These are phyloP conservation scores for Micronisus gabar DNA, from an alignment of 2,113 vertebrate genomes.

Conservation along the genomic window DNA sequence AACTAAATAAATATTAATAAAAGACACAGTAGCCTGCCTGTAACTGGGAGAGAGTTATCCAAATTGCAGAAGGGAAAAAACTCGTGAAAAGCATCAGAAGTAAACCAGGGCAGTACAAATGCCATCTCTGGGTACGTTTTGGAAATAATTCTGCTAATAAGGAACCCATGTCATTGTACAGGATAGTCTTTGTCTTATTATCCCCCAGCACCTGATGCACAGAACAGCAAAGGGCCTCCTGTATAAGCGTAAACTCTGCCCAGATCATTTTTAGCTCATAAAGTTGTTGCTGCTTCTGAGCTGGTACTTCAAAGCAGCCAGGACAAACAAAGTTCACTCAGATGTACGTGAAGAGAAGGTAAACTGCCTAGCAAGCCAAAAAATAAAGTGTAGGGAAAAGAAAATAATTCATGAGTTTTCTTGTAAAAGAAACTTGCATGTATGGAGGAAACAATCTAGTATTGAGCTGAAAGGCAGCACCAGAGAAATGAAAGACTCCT, in stretches of 20 bases:
- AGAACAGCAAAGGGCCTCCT: background rate
- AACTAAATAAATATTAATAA: background rate
- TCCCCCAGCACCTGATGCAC: background rate
- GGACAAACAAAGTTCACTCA: constrained; percentile 16
- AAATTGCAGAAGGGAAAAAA: background rate
- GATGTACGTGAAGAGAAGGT: background rate
- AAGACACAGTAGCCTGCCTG: background rate
- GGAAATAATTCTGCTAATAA: background rate
- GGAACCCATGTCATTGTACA: background rate
- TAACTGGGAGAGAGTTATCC: background rate
- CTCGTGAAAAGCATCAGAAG: background rate
- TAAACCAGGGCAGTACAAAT: background rate
- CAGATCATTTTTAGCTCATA: background rate
- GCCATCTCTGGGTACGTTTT: background rate
- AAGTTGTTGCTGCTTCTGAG: background rate
- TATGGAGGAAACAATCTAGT: background rate
- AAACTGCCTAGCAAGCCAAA: background rate
- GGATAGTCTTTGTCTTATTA: background rate
- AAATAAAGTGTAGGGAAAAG: background rate
- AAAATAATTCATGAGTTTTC: constrained; percentile 31
- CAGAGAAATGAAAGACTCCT: background rate
- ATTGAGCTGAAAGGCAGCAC: background rate
- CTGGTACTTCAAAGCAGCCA: constrained; percentile 6
- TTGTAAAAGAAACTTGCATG: background rate
- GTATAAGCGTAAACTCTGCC: background rate